Conservation (phyloP, 2,888 invertebrate species). For the Acrobasis suavella region DNA sequence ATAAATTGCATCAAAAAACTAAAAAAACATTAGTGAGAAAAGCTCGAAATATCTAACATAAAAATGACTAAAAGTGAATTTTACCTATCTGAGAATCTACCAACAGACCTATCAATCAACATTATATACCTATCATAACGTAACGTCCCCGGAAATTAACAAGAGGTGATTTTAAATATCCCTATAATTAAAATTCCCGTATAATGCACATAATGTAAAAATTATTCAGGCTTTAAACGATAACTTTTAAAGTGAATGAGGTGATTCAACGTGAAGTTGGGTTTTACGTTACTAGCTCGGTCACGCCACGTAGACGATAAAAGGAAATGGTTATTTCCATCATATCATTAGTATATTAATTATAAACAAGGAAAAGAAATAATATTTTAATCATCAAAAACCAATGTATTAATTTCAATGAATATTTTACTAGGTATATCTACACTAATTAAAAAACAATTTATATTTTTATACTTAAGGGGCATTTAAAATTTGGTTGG, state of each 20-base stretch:
- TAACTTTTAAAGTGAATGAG: constrained; percentile 25
- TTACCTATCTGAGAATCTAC: background rate
- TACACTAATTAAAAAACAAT: too few relatives aligned
- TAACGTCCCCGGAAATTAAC: constrained; percentile 59
- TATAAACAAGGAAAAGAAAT: too few relatives aligned
- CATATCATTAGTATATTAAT: background rate
- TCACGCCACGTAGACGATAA: constrained; percentile 8
- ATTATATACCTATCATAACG: constrained; percentile 62
- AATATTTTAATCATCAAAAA: too few relatives aligned
- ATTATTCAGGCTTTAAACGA: constrained; percentile 33
- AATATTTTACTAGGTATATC: too few relatives aligned
- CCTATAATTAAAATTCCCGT: constrained; percentile 50
- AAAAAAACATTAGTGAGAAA: too few relatives aligned
- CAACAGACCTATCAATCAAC: constrained; percentile 59
- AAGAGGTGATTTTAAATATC: constrained; percentile 50
- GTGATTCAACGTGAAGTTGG: constrained; percentile 27
- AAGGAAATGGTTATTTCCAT: background rate
- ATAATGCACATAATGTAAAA: constrained; percentile 42
- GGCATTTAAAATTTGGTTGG: too few relatives aligned
- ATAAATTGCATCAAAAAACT: too few relatives aligned
- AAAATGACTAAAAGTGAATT: background rate
- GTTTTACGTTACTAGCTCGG: constrained; percentile 19
- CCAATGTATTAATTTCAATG: too few relatives aligned
- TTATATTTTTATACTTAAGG: too few relatives aligned
- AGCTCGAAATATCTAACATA: too few relatives aligned